phyloP scores from a whole-genome alignment of 2,113 vertebrate species.

The Azemiops feae region DNA sequence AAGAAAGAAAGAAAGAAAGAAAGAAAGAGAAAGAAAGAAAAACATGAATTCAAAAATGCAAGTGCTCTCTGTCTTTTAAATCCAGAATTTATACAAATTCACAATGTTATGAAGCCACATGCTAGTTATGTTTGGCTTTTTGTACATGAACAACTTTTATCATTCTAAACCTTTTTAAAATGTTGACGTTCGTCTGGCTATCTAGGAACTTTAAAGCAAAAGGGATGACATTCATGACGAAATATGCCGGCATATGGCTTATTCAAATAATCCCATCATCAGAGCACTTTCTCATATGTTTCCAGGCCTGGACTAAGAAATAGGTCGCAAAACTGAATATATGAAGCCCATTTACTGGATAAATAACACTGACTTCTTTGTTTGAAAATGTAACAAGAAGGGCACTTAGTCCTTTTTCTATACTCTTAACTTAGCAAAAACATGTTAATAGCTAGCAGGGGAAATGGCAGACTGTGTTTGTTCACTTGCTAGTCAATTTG shows the following conservation, averaged over 20 bases:
- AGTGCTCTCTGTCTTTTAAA: background rate
- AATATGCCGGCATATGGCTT: background rate
- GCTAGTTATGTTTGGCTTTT: background rate
- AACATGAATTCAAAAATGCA: background rate
- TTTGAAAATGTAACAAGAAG: slow-evolving; percentile 7
- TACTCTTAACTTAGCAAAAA: background rate
- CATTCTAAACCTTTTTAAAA: background rate
- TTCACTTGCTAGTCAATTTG: background rate
- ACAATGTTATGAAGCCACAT: background rate
- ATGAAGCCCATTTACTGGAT: background rate
- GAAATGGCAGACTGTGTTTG: background rate
- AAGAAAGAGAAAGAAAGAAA: too few relatives aligned
- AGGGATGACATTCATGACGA: background rate
- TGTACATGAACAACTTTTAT: background rate
- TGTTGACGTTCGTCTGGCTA: background rate
- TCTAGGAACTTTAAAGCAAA: background rate
- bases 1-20: too few relatives aligned
- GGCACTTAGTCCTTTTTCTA: background rate
- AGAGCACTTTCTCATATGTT: background rate
- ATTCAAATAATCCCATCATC: background rate
- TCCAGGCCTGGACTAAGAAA: background rate
- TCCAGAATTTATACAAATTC: background rate
- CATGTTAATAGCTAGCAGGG: background rate
- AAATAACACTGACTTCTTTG: background rate
- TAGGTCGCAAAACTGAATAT: background rate